Evolutionary conservation across 2,113 vertebrate species (phyloP).

Genomic region (Apteryx mantelli): DNA sequence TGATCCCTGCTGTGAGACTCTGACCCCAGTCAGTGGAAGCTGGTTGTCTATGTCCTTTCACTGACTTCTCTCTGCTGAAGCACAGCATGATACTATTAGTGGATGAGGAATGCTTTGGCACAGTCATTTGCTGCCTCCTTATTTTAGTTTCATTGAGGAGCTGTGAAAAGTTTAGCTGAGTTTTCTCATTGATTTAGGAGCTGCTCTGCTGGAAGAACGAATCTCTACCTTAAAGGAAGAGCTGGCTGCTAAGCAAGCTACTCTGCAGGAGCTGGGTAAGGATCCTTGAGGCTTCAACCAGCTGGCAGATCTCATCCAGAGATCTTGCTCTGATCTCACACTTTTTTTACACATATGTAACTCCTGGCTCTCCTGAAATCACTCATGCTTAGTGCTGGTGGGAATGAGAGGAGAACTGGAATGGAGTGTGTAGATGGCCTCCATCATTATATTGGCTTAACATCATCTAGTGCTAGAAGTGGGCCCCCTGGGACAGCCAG

Average conservation of each 20-base stretch:
- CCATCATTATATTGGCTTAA: not conserved
- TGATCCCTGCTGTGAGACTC: not conserved
- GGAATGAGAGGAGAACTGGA: not conserved
- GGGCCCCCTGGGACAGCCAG: not conserved
- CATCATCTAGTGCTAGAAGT: not conserved
- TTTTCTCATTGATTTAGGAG: slow-evolving; percentile 57
- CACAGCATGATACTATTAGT: not conserved
- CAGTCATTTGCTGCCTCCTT: not conserved
- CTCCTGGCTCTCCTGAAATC: accelerated
- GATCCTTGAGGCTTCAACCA: not conserved
- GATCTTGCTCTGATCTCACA: accelerated
- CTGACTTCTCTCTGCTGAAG: not conserved
- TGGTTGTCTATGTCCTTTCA: not conserved
- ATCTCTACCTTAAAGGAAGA: slow-evolving; percentile 77
- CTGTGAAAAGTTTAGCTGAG: not conserved
- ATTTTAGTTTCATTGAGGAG: not conserved
- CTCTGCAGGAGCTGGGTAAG: slow-evolving; percentile 83
- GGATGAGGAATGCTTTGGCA: not conserved
- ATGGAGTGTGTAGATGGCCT: not conserved
- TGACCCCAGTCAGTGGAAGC: not conserved
- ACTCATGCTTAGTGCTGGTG: not conserved
- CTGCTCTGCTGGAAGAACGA: slow-evolving; percentile 71
- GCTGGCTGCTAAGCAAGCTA: slow-evolving; percentile 71
- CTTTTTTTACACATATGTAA: not conserved
- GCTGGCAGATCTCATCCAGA: not conserved